Evolutionary conservation across 1,140 invertebrate species (phyloP).

Genomic region (Bursaphelenchus mucronatus): DNA sequence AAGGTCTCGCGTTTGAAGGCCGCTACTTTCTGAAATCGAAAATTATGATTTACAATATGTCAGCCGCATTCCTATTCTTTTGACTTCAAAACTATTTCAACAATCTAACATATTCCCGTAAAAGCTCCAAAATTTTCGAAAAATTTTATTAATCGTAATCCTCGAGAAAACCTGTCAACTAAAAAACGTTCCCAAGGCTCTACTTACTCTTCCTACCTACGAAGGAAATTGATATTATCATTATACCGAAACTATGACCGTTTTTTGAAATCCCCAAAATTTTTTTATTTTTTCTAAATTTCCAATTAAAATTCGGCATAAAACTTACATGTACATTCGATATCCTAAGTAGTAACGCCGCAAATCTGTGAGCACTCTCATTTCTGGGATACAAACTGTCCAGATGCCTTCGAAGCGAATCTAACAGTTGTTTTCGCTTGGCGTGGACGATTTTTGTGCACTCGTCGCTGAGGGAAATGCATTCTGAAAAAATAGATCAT

Average conservation of each 20-base stretch:
- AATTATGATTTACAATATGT: background rate
- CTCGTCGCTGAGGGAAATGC: slow-evolving; percentile 44
- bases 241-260: too few species aligned
- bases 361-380: slow-evolving; percentile 33
- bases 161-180: too few species aligned
- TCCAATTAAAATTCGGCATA: background rate
- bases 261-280: slow-evolving; percentile 7
- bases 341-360: slow-evolving; percentile 44
- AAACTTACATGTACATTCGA: slow-evolving; percentile 50
- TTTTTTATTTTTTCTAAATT: background rate
- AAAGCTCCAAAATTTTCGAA: too few species aligned
- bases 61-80: background rate
- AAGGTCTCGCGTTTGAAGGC: slow-evolving; percentile 58
- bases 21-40: slow-evolving; percentile 54
- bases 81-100: background rate
- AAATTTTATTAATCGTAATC: too few species aligned
- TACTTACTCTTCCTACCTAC: too few species aligned
- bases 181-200: too few species aligned
- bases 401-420: slow-evolving; percentile 41
- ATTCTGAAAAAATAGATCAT: slow-evolving; percentile 51
- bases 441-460: slow-evolving; percentile 39
- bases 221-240: too few species aligned
- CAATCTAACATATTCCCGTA: too few species aligned
- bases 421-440: slow-evolving; percentile 41
- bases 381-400: slow-evolving; percentile 12